Percentiles rank a stretch among this genome's conserved stretches.
phyloP scores from a whole-genome alignment of 37 sponge, comb jelly and placozoan species.

The Corticium candelabrum region DNA sequence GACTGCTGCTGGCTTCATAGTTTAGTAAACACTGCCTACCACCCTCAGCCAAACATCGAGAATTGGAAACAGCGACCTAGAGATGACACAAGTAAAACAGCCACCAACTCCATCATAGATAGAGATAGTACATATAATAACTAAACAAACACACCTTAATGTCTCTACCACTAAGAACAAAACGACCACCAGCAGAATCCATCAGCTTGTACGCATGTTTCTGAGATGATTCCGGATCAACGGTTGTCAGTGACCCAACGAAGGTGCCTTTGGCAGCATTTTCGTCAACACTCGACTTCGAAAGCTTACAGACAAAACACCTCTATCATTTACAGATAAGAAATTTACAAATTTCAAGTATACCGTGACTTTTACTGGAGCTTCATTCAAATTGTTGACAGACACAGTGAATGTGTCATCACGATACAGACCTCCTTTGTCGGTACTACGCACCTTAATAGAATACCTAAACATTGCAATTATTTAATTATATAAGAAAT shows the following conservation, averaged over 20 bases:
- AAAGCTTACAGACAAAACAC: background rate
- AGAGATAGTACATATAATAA: no score
- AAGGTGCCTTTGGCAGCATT: background rate
- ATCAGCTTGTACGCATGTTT: background rate
- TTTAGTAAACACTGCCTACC: conserved; percentile 1
- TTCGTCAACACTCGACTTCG: background rate
- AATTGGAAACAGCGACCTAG: background rate
- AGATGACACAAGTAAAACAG: no score
- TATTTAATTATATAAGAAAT: no score
- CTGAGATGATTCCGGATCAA: background rate
- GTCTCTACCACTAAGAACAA: background rate
- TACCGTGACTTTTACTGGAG: background rate
- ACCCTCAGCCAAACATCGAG: conserved; percentile 3
- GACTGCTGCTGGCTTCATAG: background rate
- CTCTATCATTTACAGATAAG: background rate
- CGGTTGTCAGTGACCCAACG: background rate
- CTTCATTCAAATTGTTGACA: background rate
- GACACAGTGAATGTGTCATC: background rate
- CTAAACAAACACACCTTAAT: no score
- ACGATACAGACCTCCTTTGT: background rate
- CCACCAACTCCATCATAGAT: no score
- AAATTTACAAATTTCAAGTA: background rate
- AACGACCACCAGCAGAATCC: background rate
- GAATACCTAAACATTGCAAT: background rate
- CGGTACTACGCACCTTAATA: background rate